Base-by-base conservation (phyloP, 2,113 vertebrate species). In the Apaloderma vittatum region DNA sequence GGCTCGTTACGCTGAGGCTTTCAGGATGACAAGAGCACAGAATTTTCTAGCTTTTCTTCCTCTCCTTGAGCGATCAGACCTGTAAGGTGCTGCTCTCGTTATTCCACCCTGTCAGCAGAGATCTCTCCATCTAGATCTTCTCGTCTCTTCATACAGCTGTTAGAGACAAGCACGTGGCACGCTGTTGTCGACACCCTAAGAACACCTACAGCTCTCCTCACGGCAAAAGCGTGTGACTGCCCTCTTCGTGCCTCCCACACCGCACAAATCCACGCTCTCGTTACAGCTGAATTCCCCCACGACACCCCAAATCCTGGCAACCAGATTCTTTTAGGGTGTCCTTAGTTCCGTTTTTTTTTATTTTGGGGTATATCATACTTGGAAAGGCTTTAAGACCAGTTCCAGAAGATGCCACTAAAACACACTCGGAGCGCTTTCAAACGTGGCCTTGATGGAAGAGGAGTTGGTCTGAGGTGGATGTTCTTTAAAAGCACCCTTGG, bases 1-100 rank as follows among this genome's bases (percentile, higher is more conserved):
- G 22, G 67, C 12, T 14, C 43, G 23, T 55, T 66, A 74, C 4
- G n/a, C 36, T 58, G 22, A 71, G 24, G 48, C 77, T 62, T 48
- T 48, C 2, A 0, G 62, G 30, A 8, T 26, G 46, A 72, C 51
- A 61, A 32, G 5, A n/a, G 5, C 7, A 6, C 4, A 1, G 18
- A 16, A 46, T 63, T 78, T 32, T 48, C 48, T 15, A 65, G 11
- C 32, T 63, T 73, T 70, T 62, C 29, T 29, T 70, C n/a, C n/a
- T 32, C 8, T 37, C 32, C 26, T 57, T 51, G 24, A 62, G 36
- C 71, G 77, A 2, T 10, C 15, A 72, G 27, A 62, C 58, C 45
- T 30, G 7, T 22, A 34, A 48, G 37, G 66, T 49, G 17, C 30
- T 49, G 27, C 72, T 70, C 30, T 68, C 17, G 17, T 61, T 40